Base-by-base conservation (phyloP, 1,140 invertebrate genomes). In the Drosophila paulistorum region DNA sequence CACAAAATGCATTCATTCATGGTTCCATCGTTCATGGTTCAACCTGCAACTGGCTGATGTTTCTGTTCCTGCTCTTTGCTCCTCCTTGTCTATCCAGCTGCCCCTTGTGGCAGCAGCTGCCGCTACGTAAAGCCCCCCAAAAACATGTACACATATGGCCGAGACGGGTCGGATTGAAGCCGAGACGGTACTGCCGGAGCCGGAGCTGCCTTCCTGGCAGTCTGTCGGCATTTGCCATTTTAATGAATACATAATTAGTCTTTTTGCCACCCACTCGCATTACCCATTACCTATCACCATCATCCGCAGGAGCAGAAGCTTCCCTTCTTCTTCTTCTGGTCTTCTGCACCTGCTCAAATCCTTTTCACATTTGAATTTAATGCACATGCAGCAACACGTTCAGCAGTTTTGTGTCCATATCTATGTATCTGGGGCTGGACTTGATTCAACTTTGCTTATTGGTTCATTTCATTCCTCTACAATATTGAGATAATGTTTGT, bases 181-280 rank as follows among this genome's bases (percentile, higher is more conserved):
- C 30, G 30, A 30, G 30, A 30, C 5, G 30, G 30, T 5, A 26
- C 26, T 23, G 20, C 2, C 20, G 1, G 4, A 26, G 35, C 35
- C 35, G 35, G 9, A 35, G 37, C 37, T 5, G 37, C 10, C 37
- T 30, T 30, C 11, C 11, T 39, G 23, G 20, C 30, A 55, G 71
- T 68, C 42, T 81, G 68, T 37, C 86, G 68, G 65, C 83, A 74
- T 85, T 85, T 85, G 82, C 68, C 79, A 86, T 85, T 85, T 85
- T 86, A 86, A 86, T 86, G 82, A 86, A 86, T 87, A 87, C 79
- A 86, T 86, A 86, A 86, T 86, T 86, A 87, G 83, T 87, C 82
- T 86, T 87, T 87, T 86, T 86, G 75, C 79, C 68, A 69, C 55
- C 57, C 51, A 6, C 30, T 30, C 30, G 7, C 45, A 48, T 17